phyloP scores from a whole-genome alignment of 1,140 invertebrate species.

The Zophobas morio region DNA sequence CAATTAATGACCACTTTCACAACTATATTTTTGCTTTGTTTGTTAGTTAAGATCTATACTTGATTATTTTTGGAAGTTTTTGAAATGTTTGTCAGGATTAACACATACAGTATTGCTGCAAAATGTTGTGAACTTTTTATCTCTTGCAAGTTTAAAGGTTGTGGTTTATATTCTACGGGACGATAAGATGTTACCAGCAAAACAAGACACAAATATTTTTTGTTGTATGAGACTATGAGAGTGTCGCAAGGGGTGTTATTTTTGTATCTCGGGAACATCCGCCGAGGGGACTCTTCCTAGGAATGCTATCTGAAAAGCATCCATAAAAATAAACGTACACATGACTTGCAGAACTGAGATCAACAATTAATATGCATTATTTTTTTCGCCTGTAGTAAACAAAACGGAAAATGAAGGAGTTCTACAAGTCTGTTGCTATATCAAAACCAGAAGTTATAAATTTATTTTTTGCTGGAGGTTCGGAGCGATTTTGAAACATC shows the following conservation, averaged over 20 bases:
- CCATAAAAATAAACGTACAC: constrained; percentile 1
- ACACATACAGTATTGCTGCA: constrained; percentile 1
- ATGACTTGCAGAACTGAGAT: constrained; percentile 38
- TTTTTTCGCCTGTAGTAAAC: constrained; percentile 21
- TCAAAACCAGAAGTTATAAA: no score
- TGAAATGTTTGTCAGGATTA: neutral
- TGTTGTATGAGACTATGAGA: neutral
- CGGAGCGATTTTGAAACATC: no score
- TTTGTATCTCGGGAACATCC: neutral
- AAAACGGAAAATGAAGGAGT: neutral
- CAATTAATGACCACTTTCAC: constrained; percentile 24
- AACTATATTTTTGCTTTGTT: constrained; percentile 26
- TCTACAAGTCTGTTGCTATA: neutral
- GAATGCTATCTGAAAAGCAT: constrained; percentile 6
- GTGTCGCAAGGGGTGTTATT: constrained; percentile 6
- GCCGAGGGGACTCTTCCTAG: neutral
- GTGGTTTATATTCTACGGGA: neutral
- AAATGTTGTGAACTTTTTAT: constrained; percentile 12
- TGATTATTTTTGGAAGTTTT: neutral
- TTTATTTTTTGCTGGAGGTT: no score
- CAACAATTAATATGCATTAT: constrained; percentile 41
- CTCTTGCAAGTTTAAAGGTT: constrained; percentile 29
- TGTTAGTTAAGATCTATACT: neutral
- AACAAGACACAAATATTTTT: constrained; percentile 23
- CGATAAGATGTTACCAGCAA: neutral